Percentiles rank a stretch among this genome's conserved stretches.
Conservation (phyloP, 2,113 vertebrate species). For the Oceanites oceanicus region DNA sequence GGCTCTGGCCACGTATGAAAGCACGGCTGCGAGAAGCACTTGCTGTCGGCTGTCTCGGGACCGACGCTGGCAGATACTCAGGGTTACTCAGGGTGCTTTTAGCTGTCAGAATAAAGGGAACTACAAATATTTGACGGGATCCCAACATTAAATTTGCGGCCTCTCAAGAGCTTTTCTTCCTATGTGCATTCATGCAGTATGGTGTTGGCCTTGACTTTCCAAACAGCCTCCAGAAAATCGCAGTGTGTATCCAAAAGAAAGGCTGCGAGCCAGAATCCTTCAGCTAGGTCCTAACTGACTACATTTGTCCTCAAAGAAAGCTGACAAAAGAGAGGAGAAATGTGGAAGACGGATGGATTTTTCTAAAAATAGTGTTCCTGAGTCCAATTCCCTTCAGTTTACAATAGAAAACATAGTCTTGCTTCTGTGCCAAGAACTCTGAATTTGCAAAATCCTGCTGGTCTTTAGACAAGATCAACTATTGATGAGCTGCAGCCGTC, state of each 20-base stretch:
- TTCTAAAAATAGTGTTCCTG: background rate
- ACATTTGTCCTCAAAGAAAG: background rate
- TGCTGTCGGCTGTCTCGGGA: background rate
- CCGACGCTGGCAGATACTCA: rapidly evolving
- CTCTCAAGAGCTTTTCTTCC: background rate
- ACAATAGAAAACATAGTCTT: background rate
- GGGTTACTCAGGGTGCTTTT: background rate
- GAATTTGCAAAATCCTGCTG: slow-evolving; percentile 33
- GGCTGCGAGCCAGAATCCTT: background rate
- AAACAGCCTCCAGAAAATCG: background rate
- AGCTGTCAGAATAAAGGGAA: background rate
- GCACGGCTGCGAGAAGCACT: rapidly evolving
- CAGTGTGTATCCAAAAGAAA: background rate
- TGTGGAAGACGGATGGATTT: background rate
- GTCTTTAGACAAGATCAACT: background rate
- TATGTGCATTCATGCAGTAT: background rate
- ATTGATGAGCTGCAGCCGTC: background rate
- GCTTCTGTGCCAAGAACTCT: background rate
- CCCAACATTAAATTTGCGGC: background rate
- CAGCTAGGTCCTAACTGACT: background rate
- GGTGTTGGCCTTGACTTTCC: background rate
- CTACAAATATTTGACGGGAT: background rate
- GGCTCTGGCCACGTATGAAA: rapidly evolving
- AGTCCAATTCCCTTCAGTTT: slow-evolving; percentile 1
- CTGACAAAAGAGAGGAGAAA: background rate